Conservation (phyloP, 2,888 invertebrate genomes). For the Drosophila phalerata region DNA sequence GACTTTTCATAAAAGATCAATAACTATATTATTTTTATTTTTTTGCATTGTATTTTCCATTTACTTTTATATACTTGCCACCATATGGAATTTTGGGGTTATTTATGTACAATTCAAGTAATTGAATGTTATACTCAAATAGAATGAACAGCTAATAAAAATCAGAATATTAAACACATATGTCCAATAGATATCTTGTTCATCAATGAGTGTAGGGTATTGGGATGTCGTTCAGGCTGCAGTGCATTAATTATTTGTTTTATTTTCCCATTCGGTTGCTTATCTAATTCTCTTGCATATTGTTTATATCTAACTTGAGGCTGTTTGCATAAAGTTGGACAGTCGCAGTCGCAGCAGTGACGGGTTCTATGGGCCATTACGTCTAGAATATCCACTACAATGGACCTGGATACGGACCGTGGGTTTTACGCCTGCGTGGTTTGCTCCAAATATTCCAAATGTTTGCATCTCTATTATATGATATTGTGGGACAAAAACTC, state of each 20-base stretch:
- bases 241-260: conserved; percentile 17
- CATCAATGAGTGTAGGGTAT: conserved; percentile 22
- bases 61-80: conserved; percentile 50
- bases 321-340: conserved; percentile 46
- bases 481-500: background rate
- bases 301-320: conserved; percentile 42
- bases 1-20: too few relatives aligned
- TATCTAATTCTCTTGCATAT: conserved; percentile 37
- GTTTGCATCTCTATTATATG: conserved; percentile 21
- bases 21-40: background rate
- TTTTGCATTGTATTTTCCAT: conserved; percentile 4
- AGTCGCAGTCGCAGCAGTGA: conserved; percentile 31
- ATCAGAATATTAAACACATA: conserved; percentile 18
- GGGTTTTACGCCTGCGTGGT: conserved; percentile 40
- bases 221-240: background rate
- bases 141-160: conserved; percentile 26
- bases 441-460: conserved; percentile 21
- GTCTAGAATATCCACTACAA: conserved; percentile 41
- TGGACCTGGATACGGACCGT: conserved; percentile 52
- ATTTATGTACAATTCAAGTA: conserved; percentile 17
- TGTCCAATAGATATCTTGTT: conserved; percentile 2
- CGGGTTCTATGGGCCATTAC: conserved; percentile 60
- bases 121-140: conserved; percentile 35
- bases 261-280: conserved; percentile 24
- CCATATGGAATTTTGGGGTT: conserved; percentile 63